Evolutionary conservation across 2,797 vertebrate species (phyloP).

Genomic region (Sciurus vulgaris): DNA sequence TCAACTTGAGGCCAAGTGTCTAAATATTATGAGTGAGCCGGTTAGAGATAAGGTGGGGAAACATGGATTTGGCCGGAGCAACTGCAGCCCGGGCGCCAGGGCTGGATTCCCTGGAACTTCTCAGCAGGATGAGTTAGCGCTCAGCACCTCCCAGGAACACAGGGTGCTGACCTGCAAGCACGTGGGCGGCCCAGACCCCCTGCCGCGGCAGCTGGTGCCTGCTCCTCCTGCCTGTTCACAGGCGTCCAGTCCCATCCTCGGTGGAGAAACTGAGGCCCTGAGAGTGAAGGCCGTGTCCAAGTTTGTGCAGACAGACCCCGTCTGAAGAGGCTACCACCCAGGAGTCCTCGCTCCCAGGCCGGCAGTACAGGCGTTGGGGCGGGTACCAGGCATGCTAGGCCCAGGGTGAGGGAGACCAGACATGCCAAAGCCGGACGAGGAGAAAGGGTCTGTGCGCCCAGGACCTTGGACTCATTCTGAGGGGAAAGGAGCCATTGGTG

Average conservation of each 20-base stretch:
- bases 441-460: background rate
- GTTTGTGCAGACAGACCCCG: background rate
- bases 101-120: background rate
- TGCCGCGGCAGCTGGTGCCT: background rate
- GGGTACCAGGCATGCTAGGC: background rate
- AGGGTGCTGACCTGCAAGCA: background rate
- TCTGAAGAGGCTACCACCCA: rapidly evolving
- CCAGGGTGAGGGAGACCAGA: background rate
- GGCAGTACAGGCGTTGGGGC: too few relatives aligned
- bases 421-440: background rate
- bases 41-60: slow-evolving; percentile 66
- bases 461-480: background rate
- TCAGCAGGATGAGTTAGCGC: background rate
- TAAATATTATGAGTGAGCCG: slow-evolving; percentile 38
- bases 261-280: background rate
- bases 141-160: slow-evolving; percentile 56
- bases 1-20: background rate
- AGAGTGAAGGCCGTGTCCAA: background rate
- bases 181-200: background rate
- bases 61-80: background rate
- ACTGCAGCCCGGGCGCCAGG: background rate
- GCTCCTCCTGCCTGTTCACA: background rate
- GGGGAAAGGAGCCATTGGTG: background rate
- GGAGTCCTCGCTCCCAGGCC: background rate
- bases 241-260: background rate